Evolutionary conservation across 2,113 vertebrate species (phyloP), one percentile per base, ranked within the genome.

Genomic region (Lycaon pictus): DNA sequence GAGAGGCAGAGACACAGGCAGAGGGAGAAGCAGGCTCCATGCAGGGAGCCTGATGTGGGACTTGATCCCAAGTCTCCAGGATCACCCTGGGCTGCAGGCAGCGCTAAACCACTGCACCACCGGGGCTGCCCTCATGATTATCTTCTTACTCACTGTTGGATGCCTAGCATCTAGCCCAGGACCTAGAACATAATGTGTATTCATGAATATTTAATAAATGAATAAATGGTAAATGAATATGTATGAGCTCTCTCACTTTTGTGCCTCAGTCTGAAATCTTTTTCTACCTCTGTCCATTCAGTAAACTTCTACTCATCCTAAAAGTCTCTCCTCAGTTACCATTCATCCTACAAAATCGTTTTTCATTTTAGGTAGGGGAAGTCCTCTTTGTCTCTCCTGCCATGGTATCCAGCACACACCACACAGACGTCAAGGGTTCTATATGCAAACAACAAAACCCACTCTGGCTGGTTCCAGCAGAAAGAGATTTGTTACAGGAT

Each of bases 381-480:
- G 29, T 15, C 43, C n/a, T 27, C 37, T 80, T 53, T 1, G 4
- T 51, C 11, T 81, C 74, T 58, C 53, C 37, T 60, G 13, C 56
- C 48, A 4, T 19, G 37, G 53, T 32, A 20, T 27, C 2, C 11
- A 71, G 12, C 35, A 63, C 10, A 11, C n/a, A 13, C 16, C 20
- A 83, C 51, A 43, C 43, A 43, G 58, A 27, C 4, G 67, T 63
- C 51, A 67, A 82, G 48, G 27, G 82, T 89, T 62, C 69, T 79
- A 22, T n/a, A 96, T 43, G 32, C 67, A 89, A 84, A 93, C 77
- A 35, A 82, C 20, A 84, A 83, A 93, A 48, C 22, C 86, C 23
- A 74, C 51, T 32, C 23, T 51, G 48, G 56, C 35, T 12, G 32
- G 56, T 37, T 72, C 56, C 81, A 90, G 65, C 63, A 81, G 63